Base-by-base conservation (phyloP, 2,113 vertebrate species). In the Sapayoa aenigma region DNA sequence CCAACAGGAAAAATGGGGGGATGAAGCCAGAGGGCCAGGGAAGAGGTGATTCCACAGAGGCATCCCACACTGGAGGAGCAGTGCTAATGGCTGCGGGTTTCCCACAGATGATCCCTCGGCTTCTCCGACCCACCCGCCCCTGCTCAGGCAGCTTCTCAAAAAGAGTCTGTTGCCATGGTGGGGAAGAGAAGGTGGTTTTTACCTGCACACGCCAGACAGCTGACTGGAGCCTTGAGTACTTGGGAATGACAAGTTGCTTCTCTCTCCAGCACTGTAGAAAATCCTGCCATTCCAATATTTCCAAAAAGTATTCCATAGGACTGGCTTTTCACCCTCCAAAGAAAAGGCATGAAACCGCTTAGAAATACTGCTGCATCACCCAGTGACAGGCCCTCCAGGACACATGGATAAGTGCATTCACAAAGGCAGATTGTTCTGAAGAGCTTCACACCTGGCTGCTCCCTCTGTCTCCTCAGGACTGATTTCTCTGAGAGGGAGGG, bases 71-170 rank as follows among this genome's bases (percentile, higher is more conserved):
- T 22, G 19, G 9, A 62, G 33, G 39, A 39, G 13, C 11, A 9
- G 42, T 3, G 1, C n/a, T 17, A 42, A 41, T 25, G 62, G 35
- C 63, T 0, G 0, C 0, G 1, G 9, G 18, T 30, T 25, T 55
- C 6, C 1, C 31, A 4, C 21, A 24, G 24, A 17, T 19, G 8
- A 3, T 8, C 27, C 63, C 21, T 49, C 55, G 25, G 78, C 56
- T 31, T 22, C 31, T 41, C 77, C 1, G 0, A 14, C 30, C n/a
- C 42, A 23, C 19, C 39, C 1, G 0, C 14, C 53, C 8, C 13
- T 6, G 41, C 49, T 18, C 39, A 25, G 44, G 22, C 18, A 25
- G n/a, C 44, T 42, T 13, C 53, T 28, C 28, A 12, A 16, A 35
- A 39, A 18, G 17, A 42, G 39, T 52, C 41, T 1, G 4, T 24